These are phyloP conservation scores for Drosophila paramelanica DNA, from an alignment of 2,888 invertebrate genomes.

Conservation along the genomic window DNA sequence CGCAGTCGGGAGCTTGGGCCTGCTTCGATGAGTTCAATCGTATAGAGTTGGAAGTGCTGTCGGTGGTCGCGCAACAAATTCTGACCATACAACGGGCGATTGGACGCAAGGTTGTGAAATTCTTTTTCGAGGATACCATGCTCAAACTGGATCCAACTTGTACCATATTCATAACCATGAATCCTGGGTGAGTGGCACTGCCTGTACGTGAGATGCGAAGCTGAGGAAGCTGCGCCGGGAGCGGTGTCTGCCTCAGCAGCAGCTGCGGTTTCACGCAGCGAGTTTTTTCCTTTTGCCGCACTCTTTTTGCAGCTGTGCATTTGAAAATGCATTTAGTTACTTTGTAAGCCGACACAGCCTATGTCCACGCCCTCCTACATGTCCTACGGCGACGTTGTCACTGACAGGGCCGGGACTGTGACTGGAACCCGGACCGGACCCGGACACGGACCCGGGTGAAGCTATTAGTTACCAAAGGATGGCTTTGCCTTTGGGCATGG, in stretches of 20 bases:
- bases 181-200: constrained; percentile 89
- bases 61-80: constrained; percentile 97
- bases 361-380: constrained; percentile 23
- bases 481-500: constrained; percentile 50
- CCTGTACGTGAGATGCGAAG: constrained; percentile 22
- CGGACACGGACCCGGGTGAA: constrained; percentile 19
- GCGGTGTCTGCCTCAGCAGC: constrained; percentile 40
- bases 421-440: not conserved
- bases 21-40: constrained; percentile 98
- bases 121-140: constrained; percentile 96
- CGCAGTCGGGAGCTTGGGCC: constrained; percentile 96
- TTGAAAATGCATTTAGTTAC: constrained; percentile 80
- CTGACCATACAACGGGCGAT: constrained; percentile 95
- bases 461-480: constrained; percentile 64
- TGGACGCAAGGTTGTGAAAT: constrained; percentile 90
- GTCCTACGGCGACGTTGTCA: constrained; percentile 30
- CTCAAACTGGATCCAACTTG: constrained; percentile 95
- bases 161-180: constrained; percentile 97
- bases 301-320: constrained; percentile 57
- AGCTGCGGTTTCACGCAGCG: constrained; percentile 76
- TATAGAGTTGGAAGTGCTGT: constrained; percentile 95
- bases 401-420: constrained; percentile 26
- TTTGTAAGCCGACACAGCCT: constrained; percentile 71
- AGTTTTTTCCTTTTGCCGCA: constrained; percentile 18
- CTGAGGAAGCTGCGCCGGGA: constrained; percentile 4